A percentile compares a stretch with the other conserved stretches of the same genome.
phyloP scores from a whole-genome alignment of 1,140 invertebrate genomes.

The Drosophila melanica region DNA sequence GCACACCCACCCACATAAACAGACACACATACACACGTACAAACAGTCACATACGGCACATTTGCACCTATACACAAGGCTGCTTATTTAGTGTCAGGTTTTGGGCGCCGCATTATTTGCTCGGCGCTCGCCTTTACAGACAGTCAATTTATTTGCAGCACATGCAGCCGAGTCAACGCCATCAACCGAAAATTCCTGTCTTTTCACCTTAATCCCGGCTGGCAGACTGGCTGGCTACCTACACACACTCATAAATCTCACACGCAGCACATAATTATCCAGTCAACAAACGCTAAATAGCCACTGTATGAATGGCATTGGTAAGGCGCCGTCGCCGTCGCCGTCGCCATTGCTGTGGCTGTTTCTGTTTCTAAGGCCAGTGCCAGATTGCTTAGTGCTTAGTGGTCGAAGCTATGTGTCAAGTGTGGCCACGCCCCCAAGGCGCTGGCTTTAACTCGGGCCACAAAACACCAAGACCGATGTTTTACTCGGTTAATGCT shows the following conservation, averaged over 20 bases:
- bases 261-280: constrained; percentile 81
- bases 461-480: neutral
- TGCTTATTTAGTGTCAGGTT: constrained; percentile 69
- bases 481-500: neutral
- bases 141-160: constrained; percentile 80
- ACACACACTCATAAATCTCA: constrained; percentile 66
- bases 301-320: constrained; percentile 40
- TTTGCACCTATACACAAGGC: constrained; percentile 72
- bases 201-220: constrained; percentile 71
- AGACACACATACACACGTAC: constrained; percentile 26
- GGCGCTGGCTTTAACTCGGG: neutral
- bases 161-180: constrained; percentile 55
- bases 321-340: neutral
- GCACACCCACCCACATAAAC: constrained; percentile 40
- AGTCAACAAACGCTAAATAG: constrained; percentile 79
- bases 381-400: constrained; percentile 29
- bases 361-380: constrained; percentile 10
- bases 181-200: constrained; percentile 56
- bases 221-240: constrained; percentile 3
- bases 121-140: constrained; percentile 51
- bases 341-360: neutral
- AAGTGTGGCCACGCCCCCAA: constrained; percentile 10
- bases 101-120: constrained; percentile 57
- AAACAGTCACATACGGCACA: constrained; percentile 27
- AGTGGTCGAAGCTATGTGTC: constrained; percentile 7